A percentile compares a stretch with the other conserved stretches of the same genome.
phyloP scores from a whole-genome alignment of 2,113 vertebrate genomes.

The Erythrolamprus reginae region DNA sequence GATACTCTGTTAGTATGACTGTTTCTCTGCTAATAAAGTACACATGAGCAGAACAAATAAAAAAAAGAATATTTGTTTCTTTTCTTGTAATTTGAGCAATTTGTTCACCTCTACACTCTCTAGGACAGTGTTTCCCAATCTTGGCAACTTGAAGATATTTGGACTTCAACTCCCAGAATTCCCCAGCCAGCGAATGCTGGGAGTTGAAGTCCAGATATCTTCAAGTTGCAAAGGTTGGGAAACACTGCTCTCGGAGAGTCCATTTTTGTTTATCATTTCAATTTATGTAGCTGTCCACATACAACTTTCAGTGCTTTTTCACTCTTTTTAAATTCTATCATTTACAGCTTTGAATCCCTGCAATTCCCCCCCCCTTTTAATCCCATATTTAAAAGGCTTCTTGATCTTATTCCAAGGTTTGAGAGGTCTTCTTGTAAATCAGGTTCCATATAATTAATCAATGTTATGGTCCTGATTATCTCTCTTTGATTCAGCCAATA shows the following conservation, averaged over 20 bases:
- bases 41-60: too few species aligned
- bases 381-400: not conserved
- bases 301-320: not conserved
- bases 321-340: too few species aligned
- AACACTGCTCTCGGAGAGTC: too few species aligned
- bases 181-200: too few species aligned
- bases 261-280: not conserved
- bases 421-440: not conserved
- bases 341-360: not conserved
- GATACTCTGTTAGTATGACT: not conserved
- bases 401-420: not conserved
- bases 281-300: not conserved
- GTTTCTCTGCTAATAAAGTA: not conserved
- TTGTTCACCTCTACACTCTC: not conserved
- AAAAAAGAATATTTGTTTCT: not conserved
- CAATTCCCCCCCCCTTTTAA: not conserved
- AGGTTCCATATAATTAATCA: not conserved
- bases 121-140: too few species aligned
- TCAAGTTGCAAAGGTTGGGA: too few species aligned
- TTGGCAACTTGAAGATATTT: too few species aligned
- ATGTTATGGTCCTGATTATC: not conserved
- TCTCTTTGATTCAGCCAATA: not conserved
- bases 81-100: not conserved
- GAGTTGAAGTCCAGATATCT: too few species aligned
- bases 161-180: too few species aligned